Evolutionary conservation across 2,888 invertebrate genomes (phyloP).

Genomic region (Hyposoter didymator): DNA sequence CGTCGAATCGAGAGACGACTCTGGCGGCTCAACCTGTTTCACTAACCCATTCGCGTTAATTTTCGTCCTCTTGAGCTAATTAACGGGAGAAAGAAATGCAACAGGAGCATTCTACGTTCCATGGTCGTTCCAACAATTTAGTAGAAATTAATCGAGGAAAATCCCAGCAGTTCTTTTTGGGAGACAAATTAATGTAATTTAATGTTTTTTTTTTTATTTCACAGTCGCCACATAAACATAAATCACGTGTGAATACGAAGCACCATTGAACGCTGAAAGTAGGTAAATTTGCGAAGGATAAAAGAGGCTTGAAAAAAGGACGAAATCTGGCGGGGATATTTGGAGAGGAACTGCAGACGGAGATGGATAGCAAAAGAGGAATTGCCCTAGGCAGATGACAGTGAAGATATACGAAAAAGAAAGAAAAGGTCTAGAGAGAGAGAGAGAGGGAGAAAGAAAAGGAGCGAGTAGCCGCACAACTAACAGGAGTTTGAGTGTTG

Average conservation of each 20-base stretch:
- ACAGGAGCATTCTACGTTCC: neutral
- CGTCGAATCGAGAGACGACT: constrained; percentile 48
- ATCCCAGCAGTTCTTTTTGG: neutral
- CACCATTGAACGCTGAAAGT: constrained; percentile 6
- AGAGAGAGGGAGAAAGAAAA: neutral
- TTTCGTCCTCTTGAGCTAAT: constrained; percentile 34
- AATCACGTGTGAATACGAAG: neutral
- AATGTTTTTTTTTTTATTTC: neutral
- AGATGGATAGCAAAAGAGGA: constrained; percentile 35
- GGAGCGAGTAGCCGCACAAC: constrained; percentile 13
- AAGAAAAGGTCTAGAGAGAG: constrained; percentile 1
- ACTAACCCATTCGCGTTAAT: constrained; percentile 58
- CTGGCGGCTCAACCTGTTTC: constrained; percentile 38
- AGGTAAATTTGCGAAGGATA: constrained; percentile 30
- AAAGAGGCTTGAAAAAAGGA: constrained; percentile 10
- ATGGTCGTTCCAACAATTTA: neutral
- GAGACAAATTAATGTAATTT: neutral
- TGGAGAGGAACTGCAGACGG: constrained; percentile 7
- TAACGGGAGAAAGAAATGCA: neutral
- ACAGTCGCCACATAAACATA: neutral
- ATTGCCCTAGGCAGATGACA: constrained; percentile 55
- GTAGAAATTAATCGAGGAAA: neutral
- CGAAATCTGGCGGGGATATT: neutral
- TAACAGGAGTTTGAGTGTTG: constrained; percentile 25
- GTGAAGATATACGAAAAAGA: constrained; percentile 24